Evolutionary conservation across 2,797 vertebrate genomes (phyloP).

Genomic region (Momotus momota): DNA sequence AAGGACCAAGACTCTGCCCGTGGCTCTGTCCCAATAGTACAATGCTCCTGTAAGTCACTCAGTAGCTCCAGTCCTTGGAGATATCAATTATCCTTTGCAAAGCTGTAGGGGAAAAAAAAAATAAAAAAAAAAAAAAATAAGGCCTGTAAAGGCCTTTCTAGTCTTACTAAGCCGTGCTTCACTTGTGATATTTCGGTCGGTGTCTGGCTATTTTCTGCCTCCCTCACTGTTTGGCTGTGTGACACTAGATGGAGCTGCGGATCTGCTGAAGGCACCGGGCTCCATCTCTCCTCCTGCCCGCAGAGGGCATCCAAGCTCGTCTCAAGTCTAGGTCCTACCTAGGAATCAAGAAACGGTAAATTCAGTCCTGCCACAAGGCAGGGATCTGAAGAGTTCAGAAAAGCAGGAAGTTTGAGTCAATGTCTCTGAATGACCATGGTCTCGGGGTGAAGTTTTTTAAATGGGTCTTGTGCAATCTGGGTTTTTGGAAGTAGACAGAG

Average conservation of each 20-base stretch:
- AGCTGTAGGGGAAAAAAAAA: background rate
- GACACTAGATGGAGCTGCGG: conserved; percentile 51
- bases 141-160: background rate
- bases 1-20: background rate
- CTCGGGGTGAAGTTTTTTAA: fast-evolving
- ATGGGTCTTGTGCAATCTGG: fast-evolving
- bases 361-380: fast-evolving
- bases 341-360: fast-evolving
- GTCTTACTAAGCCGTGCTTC: background rate
- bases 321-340: fast-evolving
- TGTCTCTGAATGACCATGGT: fast-evolving
- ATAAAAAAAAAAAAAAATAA: no score
- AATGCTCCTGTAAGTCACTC: fast-evolving
- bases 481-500: background rate
- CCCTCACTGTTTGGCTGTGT: fast-evolving
- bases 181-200: fast-evolving
- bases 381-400: fast-evolving
- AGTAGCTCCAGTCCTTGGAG: background rate
- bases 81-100: background rate
- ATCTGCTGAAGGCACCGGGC: fast-evolving
- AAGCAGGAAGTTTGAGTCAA: background rate
- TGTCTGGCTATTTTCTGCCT: fast-evolving
- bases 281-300: background rate
- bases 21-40: fast-evolving
- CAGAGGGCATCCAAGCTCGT: conserved; percentile 36